Percentiles rank a stretch among this genome's conserved stretches.
These are phyloP conservation scores for Rhagonycha lutea DNA, from an alignment of 2,888 invertebrate species.

Conservation along the genomic window DNA sequence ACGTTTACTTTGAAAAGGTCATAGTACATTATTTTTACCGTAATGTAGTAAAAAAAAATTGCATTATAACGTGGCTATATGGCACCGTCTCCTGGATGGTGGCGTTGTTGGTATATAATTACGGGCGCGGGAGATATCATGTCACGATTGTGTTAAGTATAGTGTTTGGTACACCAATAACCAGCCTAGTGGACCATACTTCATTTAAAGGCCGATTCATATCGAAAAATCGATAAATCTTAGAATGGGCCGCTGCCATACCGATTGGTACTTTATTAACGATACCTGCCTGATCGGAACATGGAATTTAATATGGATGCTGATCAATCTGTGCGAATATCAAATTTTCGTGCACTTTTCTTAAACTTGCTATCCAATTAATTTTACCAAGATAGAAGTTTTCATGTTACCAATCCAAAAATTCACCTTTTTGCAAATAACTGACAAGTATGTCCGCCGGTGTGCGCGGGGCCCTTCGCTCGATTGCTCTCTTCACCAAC, in stretches of 20 bases:
- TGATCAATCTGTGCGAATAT: constrained; percentile 8
- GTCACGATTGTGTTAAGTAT: constrained; percentile 57
- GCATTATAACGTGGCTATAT: constrained; percentile 18
- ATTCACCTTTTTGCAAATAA: neutral
- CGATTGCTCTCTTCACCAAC: neutral
- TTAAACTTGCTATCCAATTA: neutral
- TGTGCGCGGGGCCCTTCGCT: neutral
- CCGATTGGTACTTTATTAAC: constrained; percentile 54
- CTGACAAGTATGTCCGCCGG: neutral
- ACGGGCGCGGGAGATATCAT: constrained; percentile 54
- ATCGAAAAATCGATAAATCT: constrained; percentile 30
- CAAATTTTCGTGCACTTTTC: neutral
- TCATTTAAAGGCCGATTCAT: constrained; percentile 26
- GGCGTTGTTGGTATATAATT: constrained; percentile 48
- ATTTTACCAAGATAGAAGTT: neutral
- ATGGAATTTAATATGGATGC: constrained; percentile 44
- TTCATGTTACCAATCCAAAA: neutral
- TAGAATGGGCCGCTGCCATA: constrained; percentile 38
- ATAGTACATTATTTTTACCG: constrained; percentile 7
- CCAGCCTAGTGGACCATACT: constrained; percentile 46
- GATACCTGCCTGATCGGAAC: constrained; percentile 45
- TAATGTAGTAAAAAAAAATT: constrained; percentile 11
- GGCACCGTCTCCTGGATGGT: constrained; percentile 30
- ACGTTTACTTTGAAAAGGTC: neutral
- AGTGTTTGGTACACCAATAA: constrained; percentile 56